phyloP scores from a whole-genome alignment of 2,113 vertebrate genomes.

The Stercorarius parasiticus region DNA sequence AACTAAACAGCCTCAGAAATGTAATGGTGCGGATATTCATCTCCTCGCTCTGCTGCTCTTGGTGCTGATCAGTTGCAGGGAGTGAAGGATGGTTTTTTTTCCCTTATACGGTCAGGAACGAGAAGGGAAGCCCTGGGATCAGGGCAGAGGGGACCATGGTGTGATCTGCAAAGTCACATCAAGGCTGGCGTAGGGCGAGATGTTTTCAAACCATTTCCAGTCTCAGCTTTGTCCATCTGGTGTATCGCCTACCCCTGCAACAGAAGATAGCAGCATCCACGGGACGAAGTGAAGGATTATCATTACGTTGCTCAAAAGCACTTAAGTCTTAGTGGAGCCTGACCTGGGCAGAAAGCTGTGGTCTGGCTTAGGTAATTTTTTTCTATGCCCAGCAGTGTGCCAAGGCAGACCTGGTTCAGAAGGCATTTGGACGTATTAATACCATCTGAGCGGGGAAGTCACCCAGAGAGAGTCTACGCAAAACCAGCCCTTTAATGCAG shows the following conservation, averaged over 20 bases:
- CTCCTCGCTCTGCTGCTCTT: accelerated
- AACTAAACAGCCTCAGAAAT: background rate
- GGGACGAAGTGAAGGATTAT: background rate
- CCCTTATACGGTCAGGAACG: background rate
- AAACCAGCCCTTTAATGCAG: background rate
- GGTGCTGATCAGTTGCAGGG: background rate
- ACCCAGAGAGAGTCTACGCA: background rate
- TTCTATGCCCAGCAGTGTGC: background rate
- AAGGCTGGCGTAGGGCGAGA: background rate
- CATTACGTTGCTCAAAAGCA: background rate
- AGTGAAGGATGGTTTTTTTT: background rate
- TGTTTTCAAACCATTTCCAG: background rate
- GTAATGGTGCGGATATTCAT: background rate
- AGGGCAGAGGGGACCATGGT: background rate
- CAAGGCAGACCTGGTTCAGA: background rate
- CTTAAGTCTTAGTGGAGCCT: background rate
- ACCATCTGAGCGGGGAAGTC: background rate
- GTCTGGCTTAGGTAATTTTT: background rate
- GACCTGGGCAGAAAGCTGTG: background rate
- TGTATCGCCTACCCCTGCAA: background rate
- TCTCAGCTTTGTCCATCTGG: background rate
- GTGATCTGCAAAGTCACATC: background rate
- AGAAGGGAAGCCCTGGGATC: background rate
- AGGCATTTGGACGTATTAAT: background rate
- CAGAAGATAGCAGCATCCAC: background rate